Base-by-base conservation (phyloP, 1,140 invertebrate species). In the Acyrthosiphon pisum region DNA sequence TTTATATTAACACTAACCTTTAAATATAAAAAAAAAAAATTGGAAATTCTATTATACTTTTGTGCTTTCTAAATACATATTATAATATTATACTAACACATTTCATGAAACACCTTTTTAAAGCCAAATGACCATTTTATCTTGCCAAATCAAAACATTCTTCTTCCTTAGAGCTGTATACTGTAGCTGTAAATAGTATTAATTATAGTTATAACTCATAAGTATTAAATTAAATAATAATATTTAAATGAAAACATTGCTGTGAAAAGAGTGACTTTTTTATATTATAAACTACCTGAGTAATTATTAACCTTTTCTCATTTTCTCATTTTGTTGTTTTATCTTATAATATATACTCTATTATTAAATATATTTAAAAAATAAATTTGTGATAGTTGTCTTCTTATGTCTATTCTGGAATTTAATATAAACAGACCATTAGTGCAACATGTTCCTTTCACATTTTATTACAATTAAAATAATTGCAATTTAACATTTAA, bases 111-210 rank as follows among this genome's bases (percentile, higher is more conserved):
- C 56, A 90, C 89, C 37, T 68, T 90, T 60, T 68, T 89, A 11
- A 56, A 56, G 26, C 50, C 88, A 89, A 89, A 56, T 89, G 7
- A 26, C 35, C 6, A 41, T 53, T 90, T 90, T n/a, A 37, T 83
- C 68, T 92, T 92, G 90, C 76, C 68, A 83, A 92, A 92, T 92
- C 68, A 92, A 92, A 92, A 92, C 14, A 37, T 83, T 90, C 6
- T 89, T 89, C 53, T 76, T 76, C 23, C n/a, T 81, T 91, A 91
- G 90, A 81, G 60, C 60, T 81, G 90, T 81, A 81, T 83, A 48
- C 46, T 81, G 22, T n/a, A 90, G 35, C 23, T 91, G n/a, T 76
- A 48, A 35, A 91, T 91, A 81, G 7, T 35, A 89, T 89, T 76
- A 44, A 90, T 60, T 26, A 60, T 90, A 91, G n/a, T 37, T 14